Conservation (phyloP, 2,797 vertebrate genomes). For the Cossypha polioptera region DNA sequence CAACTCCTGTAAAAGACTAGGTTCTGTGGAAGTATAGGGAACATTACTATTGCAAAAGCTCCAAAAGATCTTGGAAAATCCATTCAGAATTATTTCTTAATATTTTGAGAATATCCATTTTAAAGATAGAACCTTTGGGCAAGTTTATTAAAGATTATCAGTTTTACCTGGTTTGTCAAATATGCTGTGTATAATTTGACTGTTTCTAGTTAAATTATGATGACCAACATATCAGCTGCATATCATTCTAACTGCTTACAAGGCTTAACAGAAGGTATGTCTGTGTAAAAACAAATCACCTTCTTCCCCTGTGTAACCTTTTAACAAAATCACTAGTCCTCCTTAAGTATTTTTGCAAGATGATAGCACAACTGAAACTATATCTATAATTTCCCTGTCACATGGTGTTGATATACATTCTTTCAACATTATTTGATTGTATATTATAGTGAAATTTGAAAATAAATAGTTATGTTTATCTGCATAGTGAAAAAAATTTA, state of each 20-base stretch:
- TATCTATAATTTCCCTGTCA: background rate
- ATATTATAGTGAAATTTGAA: background rate
- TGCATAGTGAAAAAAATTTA: background rate
- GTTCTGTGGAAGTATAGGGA: background rate
- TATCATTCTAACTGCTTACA: background rate
- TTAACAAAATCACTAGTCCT: background rate
- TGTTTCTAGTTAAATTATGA: background rate
- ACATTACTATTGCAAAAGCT: background rate
- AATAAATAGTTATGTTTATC: slow-evolving; percentile 1
- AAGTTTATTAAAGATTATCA: background rate
- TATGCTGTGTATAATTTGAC: background rate
- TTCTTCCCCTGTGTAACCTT: background rate
- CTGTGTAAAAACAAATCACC: background rate
- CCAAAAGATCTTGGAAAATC: background rate
- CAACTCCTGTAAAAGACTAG: background rate
- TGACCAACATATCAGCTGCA: background rate
- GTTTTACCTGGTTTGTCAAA: background rate
- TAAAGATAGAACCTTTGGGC: background rate
- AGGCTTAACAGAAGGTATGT: background rate
- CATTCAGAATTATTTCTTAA: background rate
- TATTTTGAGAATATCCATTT: background rate
- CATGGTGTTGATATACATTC: background rate
- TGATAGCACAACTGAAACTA: background rate
- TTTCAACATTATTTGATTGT: background rate
- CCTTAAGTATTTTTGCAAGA: background rate